Evolutionary conservation across 1,140 invertebrate genomes (phyloP), one percentile per base, ranked within the genome.

Genomic region (Drosophila asahinai): DNA sequence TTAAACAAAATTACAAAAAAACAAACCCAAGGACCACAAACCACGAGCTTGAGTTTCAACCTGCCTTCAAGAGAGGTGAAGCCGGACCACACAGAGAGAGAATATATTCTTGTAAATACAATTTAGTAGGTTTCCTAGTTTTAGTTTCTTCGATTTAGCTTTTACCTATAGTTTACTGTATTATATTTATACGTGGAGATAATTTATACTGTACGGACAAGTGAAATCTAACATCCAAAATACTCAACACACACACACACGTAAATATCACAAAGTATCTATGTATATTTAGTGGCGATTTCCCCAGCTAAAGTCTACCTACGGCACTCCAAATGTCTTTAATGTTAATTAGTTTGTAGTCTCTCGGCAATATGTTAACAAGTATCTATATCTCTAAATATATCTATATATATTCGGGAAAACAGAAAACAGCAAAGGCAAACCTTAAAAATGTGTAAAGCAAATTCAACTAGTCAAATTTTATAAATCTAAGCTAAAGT

Each of bases 381-480:
- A 48, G 54, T 58, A 55, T 55, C 33, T 36, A 38, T 38, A 36
- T 36, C 9, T 36, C 9, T 36, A 38, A 38, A 38, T 38, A 38
- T 38, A 38, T 33, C 1, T n/a, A 43, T 43, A 15, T 43, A 51
- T 66, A 72, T 51, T 78, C 68, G 48, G 60, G 62, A 67, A 68
- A 67, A 66, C 45, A 75, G 52, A 61, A 80, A 52, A 62, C 48
- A 80, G 60, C 47, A 73, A 78, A 73, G 36, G 48, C 65, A 81
- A 38, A 82, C 78, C 71, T 82, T 90, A 78, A 75, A 55, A 84
- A 67, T 91, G 83, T 91, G 89, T 91, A 91, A 91, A 91, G 81
- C 72, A 91, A 90, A 91, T 91, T 89, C 83, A 91, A 91, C 89
- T 91, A 91, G 89, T 91, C 89, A 91, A 91, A 91, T 91, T 91